Evolutionary conservation across 2,797 vertebrate genomes (phyloP).

Genomic region (Halcyon smyrnensis): DNA sequence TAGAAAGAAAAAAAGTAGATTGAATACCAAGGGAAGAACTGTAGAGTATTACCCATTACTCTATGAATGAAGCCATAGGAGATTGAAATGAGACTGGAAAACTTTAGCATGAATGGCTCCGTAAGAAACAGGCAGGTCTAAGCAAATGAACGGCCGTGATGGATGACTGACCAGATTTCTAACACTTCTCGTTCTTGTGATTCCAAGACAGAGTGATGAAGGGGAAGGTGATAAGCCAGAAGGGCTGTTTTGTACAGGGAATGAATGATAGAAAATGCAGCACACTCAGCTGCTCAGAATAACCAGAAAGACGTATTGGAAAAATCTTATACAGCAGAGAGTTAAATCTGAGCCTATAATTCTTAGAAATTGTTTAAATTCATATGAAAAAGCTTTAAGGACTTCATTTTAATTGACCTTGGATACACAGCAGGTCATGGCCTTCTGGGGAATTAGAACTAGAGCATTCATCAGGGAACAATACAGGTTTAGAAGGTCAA

Average conservation of each 20-base stretch:
- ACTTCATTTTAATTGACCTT: conserved; percentile 66
- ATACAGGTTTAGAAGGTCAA: conserved; percentile 61
- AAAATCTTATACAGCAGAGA: background rate
- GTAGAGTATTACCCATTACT: background rate
- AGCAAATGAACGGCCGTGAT: background rate
- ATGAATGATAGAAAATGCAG: background rate
- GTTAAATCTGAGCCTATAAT: conserved; percentile 10
- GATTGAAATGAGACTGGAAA: background rate
- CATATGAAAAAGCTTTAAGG: conserved; percentile 54
- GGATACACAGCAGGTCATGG: conserved; percentile 33
- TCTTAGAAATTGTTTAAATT: conserved; percentile 46
- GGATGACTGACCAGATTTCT: background rate
- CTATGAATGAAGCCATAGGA: background rate
- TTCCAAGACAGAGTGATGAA: conserved; percentile 4
- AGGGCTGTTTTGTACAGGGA: background rate
- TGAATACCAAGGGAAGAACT: background rate
- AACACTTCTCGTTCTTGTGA: conserved; percentile 16
- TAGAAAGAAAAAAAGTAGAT: background rate
- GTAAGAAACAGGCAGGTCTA: background rate
- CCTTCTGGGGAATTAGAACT: conserved; percentile 52
- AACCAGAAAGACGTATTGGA: conserved; percentile 13
- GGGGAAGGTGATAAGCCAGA: conserved; percentile 19
- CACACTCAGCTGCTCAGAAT: background rate
- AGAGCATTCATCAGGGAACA: conserved; percentile 41
- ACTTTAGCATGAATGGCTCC: background rate